Evolutionary conservation across 2,888 invertebrate species (phyloP), one percentile per base, ranked within the genome.

Genomic region (Eulithis prunata): DNA sequence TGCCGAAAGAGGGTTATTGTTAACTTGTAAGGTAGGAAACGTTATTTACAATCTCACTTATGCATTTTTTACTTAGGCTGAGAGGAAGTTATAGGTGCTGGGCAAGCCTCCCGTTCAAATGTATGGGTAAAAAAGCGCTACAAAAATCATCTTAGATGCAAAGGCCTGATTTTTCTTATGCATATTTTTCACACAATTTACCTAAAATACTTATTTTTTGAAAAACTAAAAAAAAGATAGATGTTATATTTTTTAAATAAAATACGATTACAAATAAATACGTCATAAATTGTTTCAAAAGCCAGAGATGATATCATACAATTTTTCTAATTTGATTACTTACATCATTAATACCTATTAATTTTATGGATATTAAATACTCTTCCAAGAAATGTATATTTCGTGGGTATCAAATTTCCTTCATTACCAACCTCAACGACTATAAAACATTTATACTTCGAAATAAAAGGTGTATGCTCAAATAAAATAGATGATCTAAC

Each of bases 291-390:
- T 57, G 47, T 70, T 52, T 32, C 66, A 69, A 68, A 67, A 55
- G 57, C 58, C 62, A 7, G 65, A 71, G 69, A 73, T 71, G 71
- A 73, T 70, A 71, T 73, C 71, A 74, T 68, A 57, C 64, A 71
- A 70, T 69, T 67, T 68, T 66, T 70, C 62, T 71, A 68, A 72
- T 74, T 69, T 68, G 67, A 69, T 66, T 57, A 69, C 62, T 66
- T 57, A 69, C 62, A 71, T 73, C 57, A 69, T 69, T 62, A 68
- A 60, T 66, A 62, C 61, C 61, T 65, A 71, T 68, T 66, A 66
- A 67, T 70, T 70, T 66, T 58, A 64, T 69, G 62, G 60, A 71
- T 68, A 70, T 71, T 55, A 64, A 69, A 64, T 62, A 58, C 46
- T 47, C 52, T 61, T 64, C 62, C 36, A 54, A 60, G 67, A 62